A percentile compares a stretch with the other conserved stretches of the same genome.
Evolutionary conservation across 2,797 vertebrate genomes (phyloP).

Genomic region (Macroramphosus scolopax): DNA sequence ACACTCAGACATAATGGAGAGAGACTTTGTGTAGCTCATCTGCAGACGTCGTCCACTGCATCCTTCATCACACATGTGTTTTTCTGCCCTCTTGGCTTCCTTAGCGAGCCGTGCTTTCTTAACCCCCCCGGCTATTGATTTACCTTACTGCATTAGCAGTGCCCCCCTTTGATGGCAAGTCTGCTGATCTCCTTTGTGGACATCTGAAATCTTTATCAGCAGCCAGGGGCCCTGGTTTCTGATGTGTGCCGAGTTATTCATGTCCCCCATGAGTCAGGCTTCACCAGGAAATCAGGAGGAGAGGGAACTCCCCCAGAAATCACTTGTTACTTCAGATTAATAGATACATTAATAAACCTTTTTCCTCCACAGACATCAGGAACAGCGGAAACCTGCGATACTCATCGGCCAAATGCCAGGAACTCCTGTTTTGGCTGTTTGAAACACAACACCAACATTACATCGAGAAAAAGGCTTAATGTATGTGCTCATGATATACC

Average conservation of each 20-base stretch:
- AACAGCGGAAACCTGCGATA: slow-evolving; percentile 72
- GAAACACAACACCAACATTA: slow-evolving; percentile 47
- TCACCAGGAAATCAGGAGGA: slow-evolving; percentile 63
- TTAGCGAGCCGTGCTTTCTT: slow-evolving; percentile 38
- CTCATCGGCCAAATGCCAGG: slow-evolving; percentile 63
- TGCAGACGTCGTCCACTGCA: slow-evolving; percentile 23
- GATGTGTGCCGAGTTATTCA: slow-evolving; percentile 42
- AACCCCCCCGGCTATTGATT: slow-evolving; percentile 58
- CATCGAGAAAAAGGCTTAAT: slow-evolving; percentile 26
- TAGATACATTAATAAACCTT: slow-evolving; percentile 65
- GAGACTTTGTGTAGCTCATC: slow-evolving; percentile 46
- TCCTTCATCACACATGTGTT: slow-evolving; percentile 63
- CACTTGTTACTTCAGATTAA: slow-evolving; percentile 71
- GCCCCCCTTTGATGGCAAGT: slow-evolving; percentile 49
- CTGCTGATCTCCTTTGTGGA: slow-evolving; percentile 45
- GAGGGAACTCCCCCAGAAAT: slow-evolving; percentile 55
- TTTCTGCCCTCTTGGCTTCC: slow-evolving; percentile 37
- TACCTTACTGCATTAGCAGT: slow-evolving; percentile 35
- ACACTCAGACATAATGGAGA: slow-evolving; percentile 28
- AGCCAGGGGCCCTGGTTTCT: slow-evolving; percentile 34
- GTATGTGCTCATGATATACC: slow-evolving; percentile 20
- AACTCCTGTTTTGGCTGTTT: slow-evolving; percentile 56
- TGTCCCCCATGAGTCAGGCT: slow-evolving; percentile 52
- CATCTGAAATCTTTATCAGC: slow-evolving; percentile 82
- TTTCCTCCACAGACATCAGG: slow-evolving; percentile 46